Base-by-base conservation (phyloP, 2,113 vertebrate species). In the Sturnus vulgaris region DNA sequence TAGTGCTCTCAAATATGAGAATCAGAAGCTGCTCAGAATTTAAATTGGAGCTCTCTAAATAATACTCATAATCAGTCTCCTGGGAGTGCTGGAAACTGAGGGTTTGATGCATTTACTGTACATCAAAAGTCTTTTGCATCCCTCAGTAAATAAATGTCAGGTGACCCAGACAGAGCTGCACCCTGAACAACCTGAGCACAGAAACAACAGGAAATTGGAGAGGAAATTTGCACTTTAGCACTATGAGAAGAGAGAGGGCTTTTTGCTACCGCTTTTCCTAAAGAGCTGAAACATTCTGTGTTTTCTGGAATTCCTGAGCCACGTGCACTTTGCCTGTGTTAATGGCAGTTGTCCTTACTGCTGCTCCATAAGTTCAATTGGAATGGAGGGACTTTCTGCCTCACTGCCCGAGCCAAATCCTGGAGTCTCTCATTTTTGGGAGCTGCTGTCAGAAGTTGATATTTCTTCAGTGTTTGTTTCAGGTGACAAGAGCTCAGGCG, bases 1-100 rank as follows among this genome's bases (percentile, higher is more conserved):
- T 93, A 89, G 57, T 50, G 77, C 81, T 91, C 35, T 72, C 66
- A n/a, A 86, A 39, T 37, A n/a, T 1, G 8, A 84, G 78, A 92
- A 70, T 77, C 70, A 69, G 84, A 86, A 77, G 78, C 84, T 80
- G 56, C 60, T 71, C 55, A n/a, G 92, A 91, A 89, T 80, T 92
- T 70, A 33, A 82, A 94, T 80, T 27, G 23, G 57, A 55, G 28
- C 46, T 55, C 47, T 70, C 70, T 61, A 78, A 89, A 80, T 89
- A 86, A 82, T 73, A 22, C 30, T 35, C 14, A 13, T 90, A 92
- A 93, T 92, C 79, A 78, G 75, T 86, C 71, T 82, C 44, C 56
- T 10, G 68, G 70, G 86, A 82, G 37, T 78, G 39, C 56, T 13
- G n/a, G 91, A 78, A 83, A 65, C 49, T 3, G 17, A 49, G 59